Evolutionary conservation across 2,797 vertebrate species (phyloP), one percentile per base, ranked within the genome.

Genomic region (Loris lydekkerianus): DNA sequence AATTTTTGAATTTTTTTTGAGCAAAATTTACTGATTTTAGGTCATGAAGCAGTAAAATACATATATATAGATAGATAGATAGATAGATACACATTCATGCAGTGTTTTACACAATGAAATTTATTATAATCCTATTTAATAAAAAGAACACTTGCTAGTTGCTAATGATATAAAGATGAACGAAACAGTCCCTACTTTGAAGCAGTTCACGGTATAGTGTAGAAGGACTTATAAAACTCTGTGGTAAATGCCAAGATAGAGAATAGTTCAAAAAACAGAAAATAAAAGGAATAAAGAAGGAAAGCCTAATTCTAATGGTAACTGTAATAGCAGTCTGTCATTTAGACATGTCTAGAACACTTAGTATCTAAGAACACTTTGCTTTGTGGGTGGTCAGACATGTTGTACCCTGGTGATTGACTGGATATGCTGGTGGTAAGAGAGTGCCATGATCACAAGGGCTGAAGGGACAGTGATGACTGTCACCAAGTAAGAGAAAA

Each of bases 1-100:
- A 80, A 34, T 82, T 95, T 94, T 96, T 85, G 29, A 94, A 60
- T 89, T 70, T 80, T 31, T 84, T 93, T 92, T 88, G 34, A 96
- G 49, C 31, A 95, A 69, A 91, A 89, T 83, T 83, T 78, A 81
- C 31, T 86, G 86, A 86, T 60, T 86, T 31, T 43, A 90, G 10
- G n/a, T 69, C 27, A 40, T 72, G 15, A 86, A 76, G 69, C 81
- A 81, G 27, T 76, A 69, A 69, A 53, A 21, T 27, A 58, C 20
- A 76, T 72, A 25, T 10, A 5, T 60, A n/a, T 89, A 86, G 93
- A 34, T 34, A 34, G 34, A 34, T 34, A 34, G 34, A 34, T 34
- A 34, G 34, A 13, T 89, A 67, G 10, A 70, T 94, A 78, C 49
- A 34, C 1, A n/a, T 2, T 65, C 61, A 65, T 69, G 34, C 6